These are phyloP conservation scores for Syrphus vitripennis DNA, from an alignment of 2,888 invertebrate genomes.

Conservation along the genomic window DNA sequence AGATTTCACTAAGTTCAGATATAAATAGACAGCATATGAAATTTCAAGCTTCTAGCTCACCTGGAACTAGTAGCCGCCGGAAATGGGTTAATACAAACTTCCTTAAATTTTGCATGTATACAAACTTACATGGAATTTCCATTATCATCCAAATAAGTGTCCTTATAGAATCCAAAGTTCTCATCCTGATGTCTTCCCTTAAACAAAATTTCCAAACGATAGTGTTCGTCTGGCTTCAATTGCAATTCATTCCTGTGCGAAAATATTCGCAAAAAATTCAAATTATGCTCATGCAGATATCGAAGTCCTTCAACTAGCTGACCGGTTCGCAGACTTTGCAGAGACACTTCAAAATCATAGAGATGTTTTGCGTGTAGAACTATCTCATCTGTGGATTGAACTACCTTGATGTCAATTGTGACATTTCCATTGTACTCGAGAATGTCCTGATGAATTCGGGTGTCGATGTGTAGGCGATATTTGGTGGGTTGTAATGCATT, in stretches of 20 bases:
- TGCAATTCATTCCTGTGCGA: slow-evolving; percentile 72
- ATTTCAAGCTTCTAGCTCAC: too few species aligned
- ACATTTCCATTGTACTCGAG: slow-evolving; percentile 76
- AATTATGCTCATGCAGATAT: slow-evolving; percentile 73
- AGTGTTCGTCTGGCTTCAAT: slow-evolving; percentile 75
- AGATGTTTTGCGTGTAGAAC: slow-evolving; percentile 78
- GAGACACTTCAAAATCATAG: slow-evolving; percentile 73
- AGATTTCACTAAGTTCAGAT: too few species aligned
- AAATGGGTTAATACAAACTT: too few species aligned
- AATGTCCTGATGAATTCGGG: slow-evolving; percentile 75
- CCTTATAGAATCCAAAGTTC: slow-evolving; percentile 85
- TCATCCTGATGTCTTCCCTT: slow-evolving; percentile 83
- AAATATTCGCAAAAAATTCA: slow-evolving; percentile 76
- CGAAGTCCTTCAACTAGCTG: slow-evolving; percentile 74
- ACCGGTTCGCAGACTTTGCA: slow-evolving; percentile 73
- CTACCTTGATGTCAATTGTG: slow-evolving; percentile 76
- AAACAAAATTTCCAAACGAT: slow-evolving; percentile 82
- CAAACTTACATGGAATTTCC: slow-evolving; percentile 79
- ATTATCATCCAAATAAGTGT: slow-evolving; percentile 81
- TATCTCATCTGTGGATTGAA: slow-evolving; percentile 76
- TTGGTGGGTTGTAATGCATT: slow-evolving; percentile 82
- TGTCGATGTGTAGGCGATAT: slow-evolving; percentile 81
- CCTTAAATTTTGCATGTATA: too few species aligned
- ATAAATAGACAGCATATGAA: too few species aligned
- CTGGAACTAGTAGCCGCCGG: too few species aligned